These are phyloP conservation scores for Hemicordylus capensis DNA, from an alignment of 2,113 vertebrate genomes.

Conservation along the genomic window DNA sequence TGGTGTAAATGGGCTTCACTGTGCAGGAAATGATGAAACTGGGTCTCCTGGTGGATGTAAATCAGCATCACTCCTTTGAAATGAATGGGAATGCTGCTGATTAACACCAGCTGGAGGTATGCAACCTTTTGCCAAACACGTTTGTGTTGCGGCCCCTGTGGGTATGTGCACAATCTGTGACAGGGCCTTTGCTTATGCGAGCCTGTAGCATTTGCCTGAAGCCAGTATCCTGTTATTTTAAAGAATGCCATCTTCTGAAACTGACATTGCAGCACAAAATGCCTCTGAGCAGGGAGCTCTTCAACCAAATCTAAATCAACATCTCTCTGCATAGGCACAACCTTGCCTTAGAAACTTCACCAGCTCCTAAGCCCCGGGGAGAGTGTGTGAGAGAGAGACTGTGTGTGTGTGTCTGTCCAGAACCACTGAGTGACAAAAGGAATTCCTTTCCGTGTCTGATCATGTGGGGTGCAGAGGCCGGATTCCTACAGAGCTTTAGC, in stretches of 20 bases:
- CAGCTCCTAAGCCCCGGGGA: background rate
- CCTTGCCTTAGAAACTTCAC: background rate
- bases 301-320: conserved; percentile 21
- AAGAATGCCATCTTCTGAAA: conserved; percentile 9
- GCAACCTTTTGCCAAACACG: background rate
- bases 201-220: background rate
- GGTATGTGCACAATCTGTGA: background rate
- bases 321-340: conserved; percentile 2
- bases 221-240: background rate
- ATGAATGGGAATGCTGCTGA: background rate
- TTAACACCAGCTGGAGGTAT: conserved; percentile 2
- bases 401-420: background rate
- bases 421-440: conserved; percentile 1
- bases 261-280: background rate
- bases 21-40: background rate
- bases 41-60: background rate
- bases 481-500: background rate
- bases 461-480: background rate
- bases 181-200: background rate
- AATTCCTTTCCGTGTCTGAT: background rate
- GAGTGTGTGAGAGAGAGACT: too few species aligned
- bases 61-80: background rate
- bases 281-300: conserved; percentile 4
- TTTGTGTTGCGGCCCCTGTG: background rate
- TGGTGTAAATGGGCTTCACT: background rate